Conservation (phyloP, 92 coral and sea anemone species). For the Porites evermanni region DNA sequence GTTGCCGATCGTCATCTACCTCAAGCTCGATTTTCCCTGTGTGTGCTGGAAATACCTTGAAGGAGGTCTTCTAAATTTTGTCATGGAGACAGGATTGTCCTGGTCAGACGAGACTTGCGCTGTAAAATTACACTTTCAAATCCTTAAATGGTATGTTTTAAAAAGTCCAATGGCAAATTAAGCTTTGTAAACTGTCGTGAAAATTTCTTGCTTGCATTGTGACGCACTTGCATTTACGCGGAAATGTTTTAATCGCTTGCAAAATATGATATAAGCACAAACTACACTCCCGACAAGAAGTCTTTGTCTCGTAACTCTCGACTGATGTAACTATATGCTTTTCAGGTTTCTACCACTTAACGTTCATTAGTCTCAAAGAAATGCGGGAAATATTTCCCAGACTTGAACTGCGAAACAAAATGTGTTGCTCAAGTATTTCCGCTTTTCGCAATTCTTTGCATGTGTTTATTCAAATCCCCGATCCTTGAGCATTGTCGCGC, state of each 20-base stretch:
- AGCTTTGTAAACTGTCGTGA: constrained; percentile 1
- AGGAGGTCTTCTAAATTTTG: neutral
- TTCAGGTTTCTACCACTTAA: neutral
- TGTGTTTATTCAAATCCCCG: neutral
- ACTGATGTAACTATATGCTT: neutral
- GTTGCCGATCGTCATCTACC: neutral
- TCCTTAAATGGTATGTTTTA: neutral
- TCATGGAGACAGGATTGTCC: neutral
- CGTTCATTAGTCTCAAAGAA: constrained; percentile 20
- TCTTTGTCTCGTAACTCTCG: neutral
- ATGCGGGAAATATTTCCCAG: neutral
- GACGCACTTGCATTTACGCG: neutral
- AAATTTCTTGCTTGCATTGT: neutral
- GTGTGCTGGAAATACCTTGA: neutral
- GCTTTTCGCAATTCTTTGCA: neutral
- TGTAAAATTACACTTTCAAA: neutral
- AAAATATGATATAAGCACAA: constrained; percentile 11
- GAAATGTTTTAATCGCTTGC: constrained; percentile 19
- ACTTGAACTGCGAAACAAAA: neutral
- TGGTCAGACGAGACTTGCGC: neutral
- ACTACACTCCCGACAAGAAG: neutral
- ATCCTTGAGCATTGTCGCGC: neutral
- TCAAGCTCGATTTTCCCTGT: neutral
- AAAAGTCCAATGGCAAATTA: neutral
- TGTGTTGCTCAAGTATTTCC: neutral